These are phyloP conservation scores for Euplexia lucipara DNA, from an alignment of 2,888 invertebrate species.

Conservation along the genomic window DNA sequence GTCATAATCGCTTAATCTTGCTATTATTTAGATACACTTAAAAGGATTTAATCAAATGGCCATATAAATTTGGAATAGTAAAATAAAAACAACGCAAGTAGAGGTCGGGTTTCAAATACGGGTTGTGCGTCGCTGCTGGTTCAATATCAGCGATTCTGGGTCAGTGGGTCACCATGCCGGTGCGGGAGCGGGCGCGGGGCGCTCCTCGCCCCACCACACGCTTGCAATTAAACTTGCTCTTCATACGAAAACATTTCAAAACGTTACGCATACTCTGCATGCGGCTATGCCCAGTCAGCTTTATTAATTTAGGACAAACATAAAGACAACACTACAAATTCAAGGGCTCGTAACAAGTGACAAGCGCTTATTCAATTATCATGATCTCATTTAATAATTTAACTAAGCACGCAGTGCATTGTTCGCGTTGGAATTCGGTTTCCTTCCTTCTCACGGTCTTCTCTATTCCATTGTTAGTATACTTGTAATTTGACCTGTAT, in stretches of 20 bases:
- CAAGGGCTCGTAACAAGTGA: slow-evolving; percentile 42
- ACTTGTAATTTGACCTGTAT: slow-evolving; percentile 73
- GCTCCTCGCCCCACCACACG: slow-evolving; percentile 75
- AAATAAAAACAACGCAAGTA: slow-evolving; percentile 78
- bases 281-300: slow-evolving; percentile 39
- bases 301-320: slow-evolving; percentile 55
- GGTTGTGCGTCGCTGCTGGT: slow-evolving; percentile 84
- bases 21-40: slow-evolving; percentile 21
- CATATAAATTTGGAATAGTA: slow-evolving; percentile 53
- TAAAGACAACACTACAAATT: slow-evolving; percentile 42
- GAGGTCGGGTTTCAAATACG: slow-evolving; percentile 88
- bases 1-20: slow-evolving; percentile 17
- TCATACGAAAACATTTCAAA: slow-evolving; percentile 75
- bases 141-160: slow-evolving; percentile 90
- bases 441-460: slow-evolving; percentile 67
- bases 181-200: slow-evolving; percentile 67
- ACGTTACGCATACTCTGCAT: slow-evolving; percentile 61
- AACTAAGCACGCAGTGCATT: slow-evolving; percentile 48
- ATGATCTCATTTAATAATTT: slow-evolving; percentile 40
- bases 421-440: slow-evolving; percentile 53
- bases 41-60: slow-evolving; percentile 27
- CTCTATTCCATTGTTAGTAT: slow-evolving; percentile 68
- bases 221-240: slow-evolving; percentile 83
- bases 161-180: slow-evolving; percentile 89
- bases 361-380: slow-evolving; percentile 44